Evolutionary conservation across 2,797 vertebrate species (phyloP).

Genomic region (Jordanella pulchra): DNA sequence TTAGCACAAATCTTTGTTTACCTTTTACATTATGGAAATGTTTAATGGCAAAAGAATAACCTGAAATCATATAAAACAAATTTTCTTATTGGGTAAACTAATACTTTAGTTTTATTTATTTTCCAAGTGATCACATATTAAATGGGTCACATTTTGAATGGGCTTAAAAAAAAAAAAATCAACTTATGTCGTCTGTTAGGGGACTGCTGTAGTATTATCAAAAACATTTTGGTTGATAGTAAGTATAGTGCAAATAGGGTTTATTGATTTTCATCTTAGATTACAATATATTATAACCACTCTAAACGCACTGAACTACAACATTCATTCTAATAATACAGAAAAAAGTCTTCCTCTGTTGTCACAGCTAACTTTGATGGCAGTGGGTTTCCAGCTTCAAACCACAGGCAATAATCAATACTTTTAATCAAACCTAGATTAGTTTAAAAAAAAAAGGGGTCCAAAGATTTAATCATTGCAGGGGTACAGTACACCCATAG

Average conservation of each 20-base stretch:
- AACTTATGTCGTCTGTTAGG: not conserved
- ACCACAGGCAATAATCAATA: not conserved
- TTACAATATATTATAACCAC: not conserved
- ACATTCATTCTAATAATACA: not conserved
- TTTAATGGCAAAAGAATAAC: too few relatives aligned
- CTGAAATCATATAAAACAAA: not conserved
- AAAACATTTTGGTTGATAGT: not conserved
- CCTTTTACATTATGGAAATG: too few relatives aligned
- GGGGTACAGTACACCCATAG: not conserved
- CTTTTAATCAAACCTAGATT: constrained; percentile 2
- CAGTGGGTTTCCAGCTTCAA: not conserved
- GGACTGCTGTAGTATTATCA: not conserved
- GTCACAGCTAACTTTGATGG: not conserved
- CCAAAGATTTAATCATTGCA: constrained; percentile 1
- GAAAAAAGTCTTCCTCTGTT: not conserved
- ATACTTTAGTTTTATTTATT: too few relatives aligned
- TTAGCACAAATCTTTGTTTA: too few relatives aligned
- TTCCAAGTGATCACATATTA: too few relatives aligned
- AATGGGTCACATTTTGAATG: too few relatives aligned
- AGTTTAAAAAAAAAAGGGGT: not conserved
- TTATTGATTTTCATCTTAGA: not conserved
- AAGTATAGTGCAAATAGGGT: not conserved
- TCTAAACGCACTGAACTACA: not conserved
- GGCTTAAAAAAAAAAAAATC: too few relatives aligned
- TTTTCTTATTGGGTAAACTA: too few relatives aligned